These are phyloP conservation scores for Fundulus diaphanus DNA, from an alignment of 2,797 vertebrate species.

Conservation along the genomic window DNA sequence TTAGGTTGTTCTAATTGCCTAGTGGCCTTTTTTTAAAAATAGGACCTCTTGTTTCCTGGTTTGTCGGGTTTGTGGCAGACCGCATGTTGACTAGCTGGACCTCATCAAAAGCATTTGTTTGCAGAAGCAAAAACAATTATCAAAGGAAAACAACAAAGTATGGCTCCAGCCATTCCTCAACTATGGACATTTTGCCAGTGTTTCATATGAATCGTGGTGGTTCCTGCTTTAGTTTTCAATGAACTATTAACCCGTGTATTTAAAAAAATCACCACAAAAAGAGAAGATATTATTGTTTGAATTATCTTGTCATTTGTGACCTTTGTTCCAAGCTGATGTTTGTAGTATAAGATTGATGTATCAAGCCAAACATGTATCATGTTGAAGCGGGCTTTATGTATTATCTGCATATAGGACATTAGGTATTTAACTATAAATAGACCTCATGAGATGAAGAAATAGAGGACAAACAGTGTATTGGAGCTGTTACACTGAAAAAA, in stretches of 20 bases:
- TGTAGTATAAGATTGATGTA: slow-evolving; percentile 74
- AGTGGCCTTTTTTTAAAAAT: slow-evolving; percentile 78
- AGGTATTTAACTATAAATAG: slow-evolving; percentile 71
- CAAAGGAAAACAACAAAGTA: slow-evolving; percentile 39
- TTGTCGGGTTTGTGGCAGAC: slow-evolving; percentile 28
- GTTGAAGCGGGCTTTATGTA: slow-evolving; percentile 76
- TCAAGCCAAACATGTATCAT: slow-evolving; percentile 73
- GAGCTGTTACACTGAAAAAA: slow-evolving; percentile 39
- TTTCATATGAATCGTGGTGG: slow-evolving; percentile 62
- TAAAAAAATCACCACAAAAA: slow-evolving; percentile 63
- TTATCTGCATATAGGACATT: slow-evolving; percentile 74
- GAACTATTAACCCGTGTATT: slow-evolving; percentile 69
- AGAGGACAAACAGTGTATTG: slow-evolving; percentile 39
- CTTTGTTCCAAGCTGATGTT: slow-evolving; percentile 71
- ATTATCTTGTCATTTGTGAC: slow-evolving; percentile 70
- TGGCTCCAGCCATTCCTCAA: slow-evolving; percentile 71
- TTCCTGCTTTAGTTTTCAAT: slow-evolving; percentile 58
- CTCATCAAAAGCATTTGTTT: slow-evolving; percentile 27
- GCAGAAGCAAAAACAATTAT: slow-evolving; percentile 31
- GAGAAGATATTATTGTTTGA: slow-evolving; percentile 55
- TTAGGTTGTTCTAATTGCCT: slow-evolving; percentile 67
- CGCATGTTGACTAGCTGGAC: slow-evolving; percentile 20
- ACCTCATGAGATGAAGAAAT: too few relatives aligned
- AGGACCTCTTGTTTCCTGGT: slow-evolving; percentile 47
- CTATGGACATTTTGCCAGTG: slow-evolving; percentile 75